phyloP scores from a whole-genome alignment of 2,797 vertebrate species.

The Octomys mimax region DNA sequence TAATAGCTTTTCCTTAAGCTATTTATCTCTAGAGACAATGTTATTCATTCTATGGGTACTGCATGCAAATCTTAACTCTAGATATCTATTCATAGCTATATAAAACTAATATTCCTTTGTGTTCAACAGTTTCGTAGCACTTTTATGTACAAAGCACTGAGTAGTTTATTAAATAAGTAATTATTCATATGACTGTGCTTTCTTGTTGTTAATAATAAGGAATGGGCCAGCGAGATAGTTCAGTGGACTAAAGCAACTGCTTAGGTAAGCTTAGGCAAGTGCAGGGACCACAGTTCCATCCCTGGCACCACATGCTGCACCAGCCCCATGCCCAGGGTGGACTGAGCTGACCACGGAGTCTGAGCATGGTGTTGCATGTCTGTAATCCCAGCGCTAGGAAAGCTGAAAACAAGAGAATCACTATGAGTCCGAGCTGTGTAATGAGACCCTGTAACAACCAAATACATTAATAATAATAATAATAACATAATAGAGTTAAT shows the following conservation, averaged over 20 bases:
- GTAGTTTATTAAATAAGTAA: background rate
- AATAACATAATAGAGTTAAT: slow-evolving; percentile 31
- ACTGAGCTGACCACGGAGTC: too few species aligned
- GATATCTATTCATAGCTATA: background rate
- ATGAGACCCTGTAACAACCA: too few species aligned
- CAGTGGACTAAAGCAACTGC: too few species aligned
- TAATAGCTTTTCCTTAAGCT: background rate
- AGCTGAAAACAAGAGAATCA: too few species aligned
- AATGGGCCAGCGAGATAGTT: background rate
- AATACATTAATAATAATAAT: background rate
- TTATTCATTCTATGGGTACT: background rate
- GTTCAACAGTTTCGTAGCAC: background rate
- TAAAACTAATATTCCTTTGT: slow-evolving; percentile 16
- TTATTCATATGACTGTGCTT: slow-evolving; percentile 14
- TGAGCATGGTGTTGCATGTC: too few species aligned
- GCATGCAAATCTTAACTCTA: background rate
- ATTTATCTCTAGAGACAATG: slow-evolving; percentile 2
- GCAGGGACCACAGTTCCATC: too few species aligned
- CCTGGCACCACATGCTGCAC: too few species aligned
- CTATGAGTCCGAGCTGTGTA: too few species aligned
- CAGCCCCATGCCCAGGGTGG: too few species aligned
- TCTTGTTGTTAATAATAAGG: slow-evolving; percentile 29
- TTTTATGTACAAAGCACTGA: background rate
- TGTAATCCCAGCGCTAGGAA: too few species aligned
- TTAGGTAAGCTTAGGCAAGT: too few species aligned